Base-by-base conservation (phyloP, 2,888 invertebrate species). In the Drosophila kuntzei region DNA sequence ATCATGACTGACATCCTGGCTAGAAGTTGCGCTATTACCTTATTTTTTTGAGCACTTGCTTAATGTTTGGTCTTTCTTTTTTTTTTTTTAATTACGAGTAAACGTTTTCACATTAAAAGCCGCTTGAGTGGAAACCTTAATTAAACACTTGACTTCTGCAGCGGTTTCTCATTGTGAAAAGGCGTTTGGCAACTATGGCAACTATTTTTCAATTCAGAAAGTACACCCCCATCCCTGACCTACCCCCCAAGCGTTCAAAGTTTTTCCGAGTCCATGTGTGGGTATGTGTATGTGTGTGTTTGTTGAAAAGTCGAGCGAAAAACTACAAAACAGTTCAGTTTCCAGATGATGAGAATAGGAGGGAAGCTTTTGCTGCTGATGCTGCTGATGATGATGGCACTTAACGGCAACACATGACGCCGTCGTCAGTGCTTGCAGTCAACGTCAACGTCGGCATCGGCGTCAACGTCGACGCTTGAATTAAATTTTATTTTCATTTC, bases 401-500 rank as follows among this genome's bases (percentile, higher is more conserved):
- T 80, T 80, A 80, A 77, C 69, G 63, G 77, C 74, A 80, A 82
- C 83, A 80, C 80, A 83, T 83, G 80, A 76, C 76, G 73, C 62
- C 63, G 55, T n/a, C 22, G 51, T 18, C 60, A 59, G 39, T 50
- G 57, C 46, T 50, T 44, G 50, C 49, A 54, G 32, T 25, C 41
- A 41, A 29, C 53, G 55, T 18, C 57, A 55, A 43, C 50, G 59
- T 39, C 54, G 36, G 25, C 50, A 57, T 39, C 54, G 36, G 25
- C 53, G 29, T 39, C 46, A 50, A 51, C 44, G 61, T 46, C 67
- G 64, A 47, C 62, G 73, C 70, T 73, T 65, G 80, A 79, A 82
- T 80, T 80, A 82, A 82, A 80, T 83, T 83, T 83, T 80, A 83
- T 83, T 80, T 80, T 83, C 77, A 76, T 83, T 80, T 80, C 74